Base-by-base conservation (phyloP, 2,888 invertebrate species). In the Geophilus truncorum region DNA sequence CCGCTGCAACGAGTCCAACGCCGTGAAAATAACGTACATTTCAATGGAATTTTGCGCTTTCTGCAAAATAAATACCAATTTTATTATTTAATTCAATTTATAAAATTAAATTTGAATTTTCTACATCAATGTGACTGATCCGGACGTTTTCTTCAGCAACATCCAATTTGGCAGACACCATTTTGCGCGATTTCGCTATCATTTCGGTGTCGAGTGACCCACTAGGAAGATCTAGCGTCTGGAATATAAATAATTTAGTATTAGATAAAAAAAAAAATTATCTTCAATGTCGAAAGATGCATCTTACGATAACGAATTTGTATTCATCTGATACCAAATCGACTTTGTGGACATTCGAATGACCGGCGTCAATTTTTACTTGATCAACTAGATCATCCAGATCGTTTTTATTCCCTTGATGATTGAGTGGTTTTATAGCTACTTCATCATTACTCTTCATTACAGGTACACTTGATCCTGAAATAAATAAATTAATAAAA, bases 21-120 rank as follows among this genome's bases (percentile, higher is more conserved):
- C 80, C 9, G 81, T 82, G 81, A 81, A 82, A 34, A 81, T 78
- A 30, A 81, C 70, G 78, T 81, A 82, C 34, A 82, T 36, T 78
- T 82, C 82, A 36, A 81, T 78, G 77, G 77, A 10, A 32, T 25
- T 9, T 23, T 12, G 1, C 28, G 23, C 5, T 9, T 6, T 28
- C 62, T 62, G 23, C 23, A 62, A 45, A 45, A 45, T 45, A 7
- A 18, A 45, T 45, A 32, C 4, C 32, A 9, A n/a, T 32, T 32
- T 32, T 6, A 32, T 32, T 32, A 32, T 40, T 40, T 40, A 12
- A 9, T 40, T 40, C 2, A 12, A 12, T 12, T 40, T 40, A 9
- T 9, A 12, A 40, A 12, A 12, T 40, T 40, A 12, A 40, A 40
- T 40, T 15, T 7, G 40, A 40, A 40, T 40, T 5, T 12, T 45